phyloP scores from a whole-genome alignment of 2,113 vertebrate genomes.

The Procapra przewalskii region DNA sequence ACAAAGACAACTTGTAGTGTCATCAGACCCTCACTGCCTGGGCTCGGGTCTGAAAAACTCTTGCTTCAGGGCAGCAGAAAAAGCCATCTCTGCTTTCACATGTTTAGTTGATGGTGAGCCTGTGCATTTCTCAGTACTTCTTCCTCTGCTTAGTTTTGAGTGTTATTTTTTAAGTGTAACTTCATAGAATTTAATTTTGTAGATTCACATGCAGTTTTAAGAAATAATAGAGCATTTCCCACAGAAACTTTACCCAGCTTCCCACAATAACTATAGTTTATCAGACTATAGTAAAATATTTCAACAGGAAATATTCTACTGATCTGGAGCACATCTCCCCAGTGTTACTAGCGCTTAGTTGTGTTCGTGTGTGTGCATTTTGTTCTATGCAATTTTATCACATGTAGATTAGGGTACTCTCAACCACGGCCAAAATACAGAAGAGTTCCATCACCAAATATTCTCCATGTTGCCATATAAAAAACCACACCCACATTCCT shows the following conservation, averaged over 20 bases:
- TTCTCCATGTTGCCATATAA: not conserved
- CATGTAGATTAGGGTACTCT: not conserved
- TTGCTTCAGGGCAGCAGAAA: not conserved
- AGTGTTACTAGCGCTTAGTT: not conserved
- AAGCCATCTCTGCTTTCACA: not conserved
- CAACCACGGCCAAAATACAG: not conserved
- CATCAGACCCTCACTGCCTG: not conserved
- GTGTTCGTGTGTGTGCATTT: not conserved
- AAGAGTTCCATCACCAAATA: not conserved
- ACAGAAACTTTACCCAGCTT: not conserved
- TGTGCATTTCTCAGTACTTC: not conserved
- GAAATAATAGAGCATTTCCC: not conserved
- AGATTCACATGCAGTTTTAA: not conserved
- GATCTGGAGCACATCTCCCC: not conserved
- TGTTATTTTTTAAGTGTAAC: not conserved
- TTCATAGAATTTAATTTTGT: not conserved
- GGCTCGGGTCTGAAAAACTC: not conserved
- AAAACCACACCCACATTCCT: not conserved
- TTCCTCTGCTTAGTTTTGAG: not conserved
- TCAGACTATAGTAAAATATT: not conserved
- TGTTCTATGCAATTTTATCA: not conserved
- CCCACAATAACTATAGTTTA: not conserved
- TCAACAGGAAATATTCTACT: not conserved
- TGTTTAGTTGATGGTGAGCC: not conserved
- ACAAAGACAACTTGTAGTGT: not conserved